A percentile compares a stretch with the other conserved stretches of the same genome.
Conservation (phyloP, 2,797 vertebrate genomes). For the Coregonus sp. region DNA sequence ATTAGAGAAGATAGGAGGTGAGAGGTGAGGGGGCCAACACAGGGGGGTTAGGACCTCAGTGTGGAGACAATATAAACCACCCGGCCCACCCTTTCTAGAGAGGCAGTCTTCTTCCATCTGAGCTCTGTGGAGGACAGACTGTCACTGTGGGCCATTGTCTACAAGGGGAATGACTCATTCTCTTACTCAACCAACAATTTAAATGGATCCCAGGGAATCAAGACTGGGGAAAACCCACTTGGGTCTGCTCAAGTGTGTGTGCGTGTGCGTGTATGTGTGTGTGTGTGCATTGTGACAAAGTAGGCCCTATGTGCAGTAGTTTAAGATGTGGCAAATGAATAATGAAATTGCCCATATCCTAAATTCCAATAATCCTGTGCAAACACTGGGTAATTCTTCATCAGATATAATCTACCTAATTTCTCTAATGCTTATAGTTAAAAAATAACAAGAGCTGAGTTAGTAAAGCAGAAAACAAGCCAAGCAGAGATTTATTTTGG, state of each 20-base stretch:
- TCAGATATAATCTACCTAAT: constrained; percentile 52
- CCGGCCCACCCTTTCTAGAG: constrained; percentile 44
- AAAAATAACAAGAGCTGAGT: constrained; percentile 26
- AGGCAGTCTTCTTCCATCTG: constrained; percentile 63
- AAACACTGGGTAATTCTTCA: constrained; percentile 31
- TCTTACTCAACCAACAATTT: constrained; percentile 49
- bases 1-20: constrained; percentile 72
- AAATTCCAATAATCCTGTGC: constrained; percentile 31
- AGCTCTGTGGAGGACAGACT: constrained; percentile 50
- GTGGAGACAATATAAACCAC: constrained; percentile 64
- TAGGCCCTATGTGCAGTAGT: constrained; percentile 20
- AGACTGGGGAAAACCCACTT: constrained; percentile 43
- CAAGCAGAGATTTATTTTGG: constrained; percentile 60
- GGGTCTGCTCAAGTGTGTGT: constrained; percentile 48
- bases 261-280: constrained; percentile 19
- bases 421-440: constrained; percentile 37
- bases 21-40: constrained; percentile 59
- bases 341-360: neutral
- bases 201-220: constrained; percentile 60
- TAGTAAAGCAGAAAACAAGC: constrained; percentile 52
- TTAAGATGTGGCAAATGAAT: constrained; percentile 24
- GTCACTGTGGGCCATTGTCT: constrained; percentile 69
- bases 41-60: constrained; percentile 64
- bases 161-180: constrained; percentile 65
- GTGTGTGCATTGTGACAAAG: neutral